A percentile compares a stretch with the other conserved stretches of the same genome.
Conservation (phyloP, 2,113 vertebrate species). For the Scytalopus superciliaris region DNA sequence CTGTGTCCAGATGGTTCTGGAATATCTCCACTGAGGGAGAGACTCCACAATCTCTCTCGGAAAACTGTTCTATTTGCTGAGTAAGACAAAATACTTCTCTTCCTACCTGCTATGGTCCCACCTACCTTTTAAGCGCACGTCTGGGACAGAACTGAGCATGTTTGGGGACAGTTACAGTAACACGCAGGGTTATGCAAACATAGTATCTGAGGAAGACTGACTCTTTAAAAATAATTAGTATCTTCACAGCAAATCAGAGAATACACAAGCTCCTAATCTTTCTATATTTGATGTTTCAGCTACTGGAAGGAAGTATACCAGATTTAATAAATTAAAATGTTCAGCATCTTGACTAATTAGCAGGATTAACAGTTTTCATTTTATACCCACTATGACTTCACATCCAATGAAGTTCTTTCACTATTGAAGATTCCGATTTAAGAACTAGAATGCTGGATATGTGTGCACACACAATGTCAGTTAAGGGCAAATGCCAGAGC, state of each 20-base stretch:
- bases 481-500: background rate
- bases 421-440: background rate
- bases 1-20: background rate
- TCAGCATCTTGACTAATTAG: background rate
- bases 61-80: background rate
- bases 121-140: background rate
- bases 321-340: background rate
- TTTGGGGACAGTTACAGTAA: background rate
- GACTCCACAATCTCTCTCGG: background rate
- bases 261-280: background rate
- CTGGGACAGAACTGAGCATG: background rate
- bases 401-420: background rate
- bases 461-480: background rate
- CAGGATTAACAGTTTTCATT: background rate
- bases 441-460: background rate
- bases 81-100: background rate
- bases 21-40: background rate
- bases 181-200: background rate
- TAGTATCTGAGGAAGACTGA: background rate
- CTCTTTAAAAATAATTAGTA: background rate
- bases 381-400: background rate
- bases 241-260: background rate
- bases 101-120: background rate
- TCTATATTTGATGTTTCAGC: background rate
- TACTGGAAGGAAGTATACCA: background rate